Evolutionary conservation across 2,888 invertebrate species (phyloP).

Genomic region (Netelia virgata): DNA sequence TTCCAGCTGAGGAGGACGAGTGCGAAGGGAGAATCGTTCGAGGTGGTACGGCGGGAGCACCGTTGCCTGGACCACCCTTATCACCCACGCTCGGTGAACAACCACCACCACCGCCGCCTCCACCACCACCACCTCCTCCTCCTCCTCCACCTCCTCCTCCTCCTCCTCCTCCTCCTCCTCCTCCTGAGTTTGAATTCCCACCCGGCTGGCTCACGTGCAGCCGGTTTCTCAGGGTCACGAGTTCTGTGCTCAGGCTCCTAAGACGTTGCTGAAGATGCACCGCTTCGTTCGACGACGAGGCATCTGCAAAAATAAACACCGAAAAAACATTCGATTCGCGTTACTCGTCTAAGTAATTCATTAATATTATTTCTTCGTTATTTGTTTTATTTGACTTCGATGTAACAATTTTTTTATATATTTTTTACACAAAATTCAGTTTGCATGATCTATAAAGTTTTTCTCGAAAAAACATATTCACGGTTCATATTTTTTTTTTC

Average conservation of each 20-base stretch:
- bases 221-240: constrained; percentile 95
- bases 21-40: constrained; percentile 78
- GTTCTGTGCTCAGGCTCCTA: constrained; percentile 95
- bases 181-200: constrained; percentile 79
- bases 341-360: not conserved
- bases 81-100: constrained; percentile 61
- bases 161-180: constrained; percentile 64
- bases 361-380: not conserved
- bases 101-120: constrained; percentile 58
- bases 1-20: constrained; percentile 68
- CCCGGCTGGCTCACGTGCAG: constrained; percentile 91
- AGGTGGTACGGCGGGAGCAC: constrained; percentile 83
- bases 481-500: no score
- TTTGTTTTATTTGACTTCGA: not conserved
- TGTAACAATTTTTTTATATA: not conserved
- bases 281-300: constrained; percentile 97
- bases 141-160: constrained; percentile 78
- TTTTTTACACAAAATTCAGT: not conserved
- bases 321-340: constrained; percentile 17
- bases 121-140: constrained; percentile 67
- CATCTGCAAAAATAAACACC: constrained; percentile 88
- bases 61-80: constrained; percentile 69
- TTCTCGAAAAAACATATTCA: no score
- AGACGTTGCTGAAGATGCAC: constrained; percentile 96
- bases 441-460: not conserved